Evolutionary conservation across 2,888 invertebrate species (phyloP), one percentile per base, ranked within the genome.

Genomic region (Hipparchia semele): DNA sequence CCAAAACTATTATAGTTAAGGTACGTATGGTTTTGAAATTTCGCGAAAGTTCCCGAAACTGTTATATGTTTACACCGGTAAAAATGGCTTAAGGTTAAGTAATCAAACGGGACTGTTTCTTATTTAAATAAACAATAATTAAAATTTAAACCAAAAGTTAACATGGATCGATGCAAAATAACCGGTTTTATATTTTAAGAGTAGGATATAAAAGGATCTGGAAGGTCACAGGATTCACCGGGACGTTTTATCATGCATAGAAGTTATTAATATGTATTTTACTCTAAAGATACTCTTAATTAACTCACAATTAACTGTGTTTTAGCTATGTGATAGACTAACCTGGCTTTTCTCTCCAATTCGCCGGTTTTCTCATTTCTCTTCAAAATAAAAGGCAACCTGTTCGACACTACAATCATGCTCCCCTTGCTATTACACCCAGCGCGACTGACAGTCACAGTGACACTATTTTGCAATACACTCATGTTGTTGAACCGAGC

Each of bases 331-430:
- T 39, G 12, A 70, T 67, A 75, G 49, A 75, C 72, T 94, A 90
- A 98, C 98, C 98, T 98, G 84, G 98, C 97, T 90, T 97, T 97
- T 78, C 98, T 95, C 81, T 96, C 95, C 82, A 98, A 94, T 62
- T 95, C 94, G 64, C 96, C 96, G 74, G 96, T 96, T 81, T 95
- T 94, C 70, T 96, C 95, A 93, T 97, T 95, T 86, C 97, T 95
- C 85, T 95, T 96, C 76, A 98, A 94, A 77, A 98, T 97, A 91
- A 98, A 98, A 7, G 98, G 98, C 86, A 98, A 94, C 80, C 98
- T 95, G 92, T 98, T 98, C 79, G 98, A 98, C 75, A 98, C 98
- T 80, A 98, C 98, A 83, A 98, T 98, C 95, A 98, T 96, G 86
- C 96, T 97, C 80, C 96, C 96, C 82, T 95, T 95, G 84, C 94